phyloP scores from a whole-genome alignment of 2,797 vertebrate genomes.

The Oophaga sylvatica region DNA sequence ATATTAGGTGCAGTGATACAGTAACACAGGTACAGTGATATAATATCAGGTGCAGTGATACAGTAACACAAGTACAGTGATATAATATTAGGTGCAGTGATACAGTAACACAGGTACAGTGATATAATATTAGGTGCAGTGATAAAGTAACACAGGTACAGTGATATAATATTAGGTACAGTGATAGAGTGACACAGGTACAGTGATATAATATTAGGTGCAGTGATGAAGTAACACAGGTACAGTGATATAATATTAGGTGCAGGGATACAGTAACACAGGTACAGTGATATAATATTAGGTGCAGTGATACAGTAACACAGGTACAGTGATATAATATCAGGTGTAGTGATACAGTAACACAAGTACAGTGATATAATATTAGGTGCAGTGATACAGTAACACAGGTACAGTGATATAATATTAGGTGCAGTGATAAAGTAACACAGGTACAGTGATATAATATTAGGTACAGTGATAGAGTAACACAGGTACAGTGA shows the following conservation, averaged over 20 bases:
- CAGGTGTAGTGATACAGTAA: background rate
- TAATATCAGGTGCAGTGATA: background rate
- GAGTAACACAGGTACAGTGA: background rate
- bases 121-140: background rate
- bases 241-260: too few species aligned
- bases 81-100: background rate
- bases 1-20: background rate
- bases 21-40: too few species aligned
- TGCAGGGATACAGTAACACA: too few species aligned
- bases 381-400: background rate
- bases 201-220: too few species aligned
- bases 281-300: too few species aligned
- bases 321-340: background rate
- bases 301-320: too few species aligned
- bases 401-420: background rate
- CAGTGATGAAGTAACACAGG: too few species aligned
- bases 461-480: background rate
- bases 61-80: background rate
- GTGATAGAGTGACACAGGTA: background rate
- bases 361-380: background rate
- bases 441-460: background rate
- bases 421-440: background rate
- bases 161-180: background rate
- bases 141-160: background rate
- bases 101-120: background rate